These are phyloP conservation scores for Melanogrammus aeglefinus DNA, from an alignment of 2,797 vertebrate genomes.

Conservation along the genomic window DNA sequence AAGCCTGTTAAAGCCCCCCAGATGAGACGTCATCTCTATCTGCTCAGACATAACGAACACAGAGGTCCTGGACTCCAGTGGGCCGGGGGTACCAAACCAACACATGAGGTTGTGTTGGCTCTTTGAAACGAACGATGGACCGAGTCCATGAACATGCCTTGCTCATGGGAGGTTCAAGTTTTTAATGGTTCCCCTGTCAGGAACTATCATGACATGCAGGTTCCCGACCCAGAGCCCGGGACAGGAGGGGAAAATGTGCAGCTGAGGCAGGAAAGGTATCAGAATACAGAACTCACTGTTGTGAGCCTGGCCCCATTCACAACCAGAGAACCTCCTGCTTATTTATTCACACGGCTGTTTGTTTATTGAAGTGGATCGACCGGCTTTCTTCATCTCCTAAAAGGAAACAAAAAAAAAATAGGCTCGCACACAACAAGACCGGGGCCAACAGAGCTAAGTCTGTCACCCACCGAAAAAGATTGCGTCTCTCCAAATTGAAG, in stretches of 20 bases:
- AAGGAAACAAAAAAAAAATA: slow-evolving; percentile 65
- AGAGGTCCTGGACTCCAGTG: slow-evolving; percentile 12
- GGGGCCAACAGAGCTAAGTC: slow-evolving; percentile 57
- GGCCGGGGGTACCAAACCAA: background rate
- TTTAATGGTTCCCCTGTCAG: slow-evolving; percentile 28
- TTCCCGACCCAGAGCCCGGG: slow-evolving; percentile 35
- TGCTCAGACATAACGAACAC: slow-evolving; percentile 20
- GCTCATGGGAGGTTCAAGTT: slow-evolving; percentile 45
- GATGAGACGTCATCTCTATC: slow-evolving; percentile 9
- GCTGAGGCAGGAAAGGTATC: slow-evolving; percentile 49
- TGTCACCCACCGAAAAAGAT: slow-evolving; percentile 57
- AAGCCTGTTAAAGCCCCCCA: slow-evolving; percentile 25
- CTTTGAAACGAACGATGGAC: slow-evolving; percentile 9
- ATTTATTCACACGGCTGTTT: slow-evolving; percentile 73
- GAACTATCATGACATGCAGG: slow-evolving; percentile 38
- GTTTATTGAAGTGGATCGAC: slow-evolving; percentile 68
- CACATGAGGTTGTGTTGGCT: slow-evolving; percentile 20
- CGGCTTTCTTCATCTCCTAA: slow-evolving; percentile 62
- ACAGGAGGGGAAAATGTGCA: slow-evolving; percentile 42
- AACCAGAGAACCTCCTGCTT: slow-evolving; percentile 62
- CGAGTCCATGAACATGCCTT: slow-evolving; percentile 28
- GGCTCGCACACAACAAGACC: slow-evolving; percentile 42
- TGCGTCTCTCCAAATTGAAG: slow-evolving; percentile 60
- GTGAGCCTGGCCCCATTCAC: slow-evolving; percentile 45
- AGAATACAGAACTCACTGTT: slow-evolving; percentile 60